Evolutionary conservation across 2,888 invertebrate genomes (phyloP).

Genomic region (Chesias legatella): DNA sequence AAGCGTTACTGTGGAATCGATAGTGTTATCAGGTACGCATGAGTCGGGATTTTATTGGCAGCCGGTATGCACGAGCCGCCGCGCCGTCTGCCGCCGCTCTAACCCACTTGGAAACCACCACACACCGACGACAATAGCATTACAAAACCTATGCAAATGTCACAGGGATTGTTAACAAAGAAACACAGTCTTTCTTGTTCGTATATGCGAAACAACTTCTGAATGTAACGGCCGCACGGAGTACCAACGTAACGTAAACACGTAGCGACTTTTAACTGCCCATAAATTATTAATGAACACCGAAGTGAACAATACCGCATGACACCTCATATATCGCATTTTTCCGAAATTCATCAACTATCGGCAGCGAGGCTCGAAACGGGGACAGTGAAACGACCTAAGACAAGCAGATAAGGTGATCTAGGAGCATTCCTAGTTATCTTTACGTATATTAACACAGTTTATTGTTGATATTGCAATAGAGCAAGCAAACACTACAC

Average conservation of each 20-base stretch:
- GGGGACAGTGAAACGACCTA: slow-evolving; percentile 67
- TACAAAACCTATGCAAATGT: slow-evolving; percentile 15
- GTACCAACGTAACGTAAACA: slow-evolving; percentile 14
- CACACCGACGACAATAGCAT: slow-evolving; percentile 20
- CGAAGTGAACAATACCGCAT: slow-evolving; percentile 7
- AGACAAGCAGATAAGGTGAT: slow-evolving; percentile 62
- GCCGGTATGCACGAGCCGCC: slow-evolving; percentile 53
- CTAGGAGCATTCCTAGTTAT: slow-evolving; percentile 54
- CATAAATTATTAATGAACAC: slow-evolving; percentile 17
- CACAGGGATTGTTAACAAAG: slow-evolving; percentile 7
- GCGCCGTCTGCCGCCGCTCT: slow-evolving; percentile 60
- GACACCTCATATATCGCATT: slow-evolving; percentile 6
- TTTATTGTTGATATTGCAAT: slow-evolving; percentile 42
- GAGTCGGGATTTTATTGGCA: slow-evolving; percentile 43
- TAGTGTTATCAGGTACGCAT: slow-evolving; percentile 16
- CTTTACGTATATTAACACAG: slow-evolving; percentile 47
- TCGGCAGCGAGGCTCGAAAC: slow-evolving; percentile 41
- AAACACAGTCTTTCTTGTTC: slow-evolving; percentile 16
- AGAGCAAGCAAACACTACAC: slow-evolving; percentile 37
- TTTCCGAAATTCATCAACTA: slow-evolving; percentile 37
- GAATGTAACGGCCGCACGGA: slow-evolving; percentile 16
- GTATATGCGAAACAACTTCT: slow-evolving; percentile 18
- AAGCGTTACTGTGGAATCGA: neutral
- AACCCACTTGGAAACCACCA: slow-evolving; percentile 51
- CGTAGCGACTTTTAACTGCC: slow-evolving; percentile 19